Conservation (phyloP, 2,888 invertebrate genomes). For the Oscheius sp. region DNA sequence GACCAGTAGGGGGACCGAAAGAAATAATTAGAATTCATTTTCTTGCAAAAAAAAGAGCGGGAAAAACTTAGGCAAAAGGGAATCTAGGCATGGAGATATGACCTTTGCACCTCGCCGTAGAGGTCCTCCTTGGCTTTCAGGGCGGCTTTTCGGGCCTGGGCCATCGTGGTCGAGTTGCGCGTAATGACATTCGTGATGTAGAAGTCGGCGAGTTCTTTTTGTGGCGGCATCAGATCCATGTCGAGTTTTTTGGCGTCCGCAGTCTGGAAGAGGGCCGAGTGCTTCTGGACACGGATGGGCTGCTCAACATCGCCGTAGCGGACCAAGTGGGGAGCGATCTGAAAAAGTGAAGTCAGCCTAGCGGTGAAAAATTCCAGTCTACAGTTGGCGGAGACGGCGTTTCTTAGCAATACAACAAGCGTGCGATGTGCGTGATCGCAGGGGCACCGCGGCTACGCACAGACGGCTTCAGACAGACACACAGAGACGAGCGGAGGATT, state of each 20-base stretch:
- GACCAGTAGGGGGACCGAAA: too few relatives aligned
- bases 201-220: slow-evolving; percentile 80
- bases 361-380: too few relatives aligned
- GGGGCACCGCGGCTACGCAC: too few relatives aligned
- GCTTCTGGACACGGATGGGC: slow-evolving; percentile 75
- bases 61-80: too few relatives aligned
- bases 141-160: slow-evolving; percentile 79
- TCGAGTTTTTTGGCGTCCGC: slow-evolving; percentile 27
- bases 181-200: slow-evolving; percentile 95
- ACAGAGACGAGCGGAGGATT: too few relatives aligned
- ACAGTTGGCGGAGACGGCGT: too few relatives aligned
- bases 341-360: neutral
- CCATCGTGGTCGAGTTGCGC: slow-evolving; percentile 97
- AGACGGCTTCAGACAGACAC: too few relatives aligned
- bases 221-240: slow-evolving; percentile 52
- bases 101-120: slow-evolving; percentile 24
- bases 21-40: too few relatives aligned
- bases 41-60: too few relatives aligned
- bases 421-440: too few relatives aligned
- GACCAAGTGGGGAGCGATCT: slow-evolving; percentile 87
- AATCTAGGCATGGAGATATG: slow-evolving; percentile 23
- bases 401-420: too few relatives aligned
- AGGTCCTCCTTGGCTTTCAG: slow-evolving; percentile 46
- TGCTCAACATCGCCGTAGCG: slow-evolving; percentile 86
- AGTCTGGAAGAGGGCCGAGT: neutral